These are phyloP conservation scores for Bhutanitis thaidina DNA, from an alignment of 2,888 invertebrate genomes.

Conservation along the genomic window DNA sequence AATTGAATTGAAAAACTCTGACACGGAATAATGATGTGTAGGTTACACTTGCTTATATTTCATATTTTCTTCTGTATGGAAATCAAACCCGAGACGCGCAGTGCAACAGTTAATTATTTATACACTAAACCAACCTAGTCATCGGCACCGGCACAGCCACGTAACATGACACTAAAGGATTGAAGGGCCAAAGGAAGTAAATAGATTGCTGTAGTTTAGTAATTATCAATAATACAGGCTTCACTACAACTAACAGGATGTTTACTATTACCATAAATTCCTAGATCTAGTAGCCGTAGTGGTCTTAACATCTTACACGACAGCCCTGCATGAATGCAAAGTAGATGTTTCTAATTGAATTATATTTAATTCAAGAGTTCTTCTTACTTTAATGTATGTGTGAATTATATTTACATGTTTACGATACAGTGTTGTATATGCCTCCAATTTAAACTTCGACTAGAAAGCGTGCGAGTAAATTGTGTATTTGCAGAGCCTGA, in stretches of 20 bases:
- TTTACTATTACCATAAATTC: slow-evolving; percentile 46
- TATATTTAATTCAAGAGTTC: slow-evolving; percentile 5
- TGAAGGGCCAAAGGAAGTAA: no score
- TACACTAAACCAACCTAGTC: no score
- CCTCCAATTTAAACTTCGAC: background rate
- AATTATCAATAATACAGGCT: slow-evolving; percentile 32
- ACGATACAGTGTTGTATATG: background rate
- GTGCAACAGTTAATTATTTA: no score
- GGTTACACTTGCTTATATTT: no score
- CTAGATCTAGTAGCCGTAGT: slow-evolving; percentile 32
- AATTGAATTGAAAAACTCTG: no score
- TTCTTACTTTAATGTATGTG: background rate
- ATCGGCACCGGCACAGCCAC: no score
- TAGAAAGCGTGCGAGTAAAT: background rate
- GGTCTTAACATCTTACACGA: slow-evolving; percentile 35
- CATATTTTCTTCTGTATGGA: no score
- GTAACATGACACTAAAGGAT: no score
- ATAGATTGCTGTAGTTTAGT: no score
- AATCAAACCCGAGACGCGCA: no score
- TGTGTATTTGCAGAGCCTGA: background rate
- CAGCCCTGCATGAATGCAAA: slow-evolving; percentile 31
- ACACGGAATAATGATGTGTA: no score
- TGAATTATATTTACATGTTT: background rate
- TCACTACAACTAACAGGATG: slow-evolving; percentile 33
- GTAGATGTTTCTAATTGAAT: slow-evolving; percentile 21